These are phyloP conservation scores for Drosophila burlai DNA, from an alignment of 1,140 invertebrate genomes.

Conservation along the genomic window DNA sequence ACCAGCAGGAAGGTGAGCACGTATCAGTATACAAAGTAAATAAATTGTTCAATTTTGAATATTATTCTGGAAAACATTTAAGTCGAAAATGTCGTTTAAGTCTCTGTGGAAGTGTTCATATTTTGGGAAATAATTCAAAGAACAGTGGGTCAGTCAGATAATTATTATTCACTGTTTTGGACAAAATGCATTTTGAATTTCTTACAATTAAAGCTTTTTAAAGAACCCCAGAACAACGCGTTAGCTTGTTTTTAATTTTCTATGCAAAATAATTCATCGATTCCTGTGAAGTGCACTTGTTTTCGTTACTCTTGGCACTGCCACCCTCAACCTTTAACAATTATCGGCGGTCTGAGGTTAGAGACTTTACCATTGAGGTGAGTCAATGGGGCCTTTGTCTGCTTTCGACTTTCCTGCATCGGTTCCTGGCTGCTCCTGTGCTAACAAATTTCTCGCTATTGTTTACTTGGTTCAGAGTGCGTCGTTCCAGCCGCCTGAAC, in stretches of 20 bases:
- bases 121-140: neutral
- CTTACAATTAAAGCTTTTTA: neutral
- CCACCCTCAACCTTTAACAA: constrained; percentile 4
- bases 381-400: constrained; percentile 38
- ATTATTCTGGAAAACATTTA: neutral
- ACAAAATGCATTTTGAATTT: neutral
- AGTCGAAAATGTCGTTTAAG: neutral
- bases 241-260: neutral
- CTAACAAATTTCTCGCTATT: constrained; percentile 54
- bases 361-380: constrained; percentile 7
- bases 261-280: constrained; percentile 20
- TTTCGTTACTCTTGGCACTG: constrained; percentile 1
- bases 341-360: constrained; percentile 12
- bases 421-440: constrained; percentile 20
- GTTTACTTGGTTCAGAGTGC: constrained; percentile 55
- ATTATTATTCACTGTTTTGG: neutral
- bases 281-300: constrained; percentile 18
- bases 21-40: neutral
- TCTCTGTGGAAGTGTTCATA: neutral
- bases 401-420: constrained; percentile 37
- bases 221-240: no score
- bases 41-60: neutral
- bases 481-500: constrained; percentile 53
- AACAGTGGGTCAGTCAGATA: neutral
- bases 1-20: neutral